phyloP scores from a whole-genome alignment of 1,140 invertebrate species.

The Leptinotarsa undecemlineata region DNA sequence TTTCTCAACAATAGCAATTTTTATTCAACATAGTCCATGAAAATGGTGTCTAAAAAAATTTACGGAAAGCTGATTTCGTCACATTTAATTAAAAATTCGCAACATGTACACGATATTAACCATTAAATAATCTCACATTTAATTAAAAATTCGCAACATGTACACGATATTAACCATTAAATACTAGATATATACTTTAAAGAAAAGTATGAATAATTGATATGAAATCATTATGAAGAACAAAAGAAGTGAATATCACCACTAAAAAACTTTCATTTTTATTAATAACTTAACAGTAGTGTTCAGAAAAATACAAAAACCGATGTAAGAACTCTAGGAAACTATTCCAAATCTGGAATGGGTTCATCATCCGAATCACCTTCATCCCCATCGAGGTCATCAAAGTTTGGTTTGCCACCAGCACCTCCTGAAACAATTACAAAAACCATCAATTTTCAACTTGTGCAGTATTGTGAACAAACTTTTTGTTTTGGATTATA shows the following conservation, averaged over 20 bases:
- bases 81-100: conserved; percentile 3
- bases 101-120: conserved; percentile 6
- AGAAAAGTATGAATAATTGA: background rate
- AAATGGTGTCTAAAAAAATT: too few relatives aligned
- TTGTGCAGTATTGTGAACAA: too few relatives aligned
- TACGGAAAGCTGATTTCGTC: background rate
- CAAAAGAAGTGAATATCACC: background rate
- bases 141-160: conserved; percentile 1
- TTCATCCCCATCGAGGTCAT: conserved; percentile 51
- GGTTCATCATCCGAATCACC: conserved; percentile 55
- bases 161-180: conserved; percentile 3
- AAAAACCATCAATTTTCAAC: background rate
- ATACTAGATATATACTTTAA: background rate
- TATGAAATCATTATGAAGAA: background rate
- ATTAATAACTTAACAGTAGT: conserved; percentile 25
- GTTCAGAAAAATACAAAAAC: conserved; percentile 14
- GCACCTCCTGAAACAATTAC: conserved; percentile 36
- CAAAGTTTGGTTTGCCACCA: conserved; percentile 50
- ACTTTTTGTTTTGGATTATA: too few relatives aligned
- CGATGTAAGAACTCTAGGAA: conserved; percentile 4
- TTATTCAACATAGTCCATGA: too few relatives aligned
- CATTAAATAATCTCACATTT: too few relatives aligned
- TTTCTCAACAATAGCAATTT: too few relatives aligned
- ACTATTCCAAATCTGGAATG: conserved; percentile 53
- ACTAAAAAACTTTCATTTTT: conserved; percentile 18